A percentile compares a stretch with the other conserved stretches of the same genome.
These are phyloP conservation scores for Pogonomyrmex californicus DNA, from an alignment of 1,140 invertebrate species.

Conservation along the genomic window DNA sequence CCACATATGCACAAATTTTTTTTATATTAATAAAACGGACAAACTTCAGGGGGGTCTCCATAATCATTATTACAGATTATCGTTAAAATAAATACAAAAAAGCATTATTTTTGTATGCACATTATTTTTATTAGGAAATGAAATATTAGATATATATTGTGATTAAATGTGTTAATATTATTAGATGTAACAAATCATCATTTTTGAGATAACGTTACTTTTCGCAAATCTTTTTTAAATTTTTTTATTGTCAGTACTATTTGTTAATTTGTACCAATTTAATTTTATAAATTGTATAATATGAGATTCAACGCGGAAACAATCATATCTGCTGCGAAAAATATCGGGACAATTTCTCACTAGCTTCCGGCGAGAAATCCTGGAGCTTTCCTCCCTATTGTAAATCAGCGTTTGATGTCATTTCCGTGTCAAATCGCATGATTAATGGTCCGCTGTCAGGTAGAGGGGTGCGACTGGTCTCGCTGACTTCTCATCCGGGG, in stretches of 20 bases:
- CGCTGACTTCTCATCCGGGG: conserved; percentile 61
- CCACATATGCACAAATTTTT: too few species aligned
- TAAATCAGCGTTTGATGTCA: conserved; percentile 83
- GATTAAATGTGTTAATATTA: not conserved
- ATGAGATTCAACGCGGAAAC: not conserved
- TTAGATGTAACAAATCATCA: too few species aligned
- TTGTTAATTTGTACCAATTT: too few species aligned
- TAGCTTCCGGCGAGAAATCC: conserved; percentile 74
- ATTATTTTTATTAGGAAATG: not conserved
- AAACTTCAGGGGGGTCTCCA: too few species aligned
- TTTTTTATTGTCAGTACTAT: too few species aligned
- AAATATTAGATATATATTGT: not conserved
- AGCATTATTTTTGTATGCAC: not conserved
- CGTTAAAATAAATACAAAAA: not conserved
- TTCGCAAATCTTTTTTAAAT: not conserved
- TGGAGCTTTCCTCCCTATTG: conserved; percentile 71
- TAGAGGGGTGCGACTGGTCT: conserved; percentile 67
- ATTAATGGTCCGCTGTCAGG: conserved; percentile 80
- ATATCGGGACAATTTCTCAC: conserved; percentile 62
- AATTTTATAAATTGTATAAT: not conserved
- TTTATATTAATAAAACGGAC: too few species aligned
- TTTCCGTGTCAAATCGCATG: conserved; percentile 81
- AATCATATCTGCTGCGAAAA: not conserved
- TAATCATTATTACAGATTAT: not conserved
- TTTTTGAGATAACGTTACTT: not conserved